Conservation (phyloP, 2,797 vertebrate genomes). For the Rhynchonycteris naso region DNA sequence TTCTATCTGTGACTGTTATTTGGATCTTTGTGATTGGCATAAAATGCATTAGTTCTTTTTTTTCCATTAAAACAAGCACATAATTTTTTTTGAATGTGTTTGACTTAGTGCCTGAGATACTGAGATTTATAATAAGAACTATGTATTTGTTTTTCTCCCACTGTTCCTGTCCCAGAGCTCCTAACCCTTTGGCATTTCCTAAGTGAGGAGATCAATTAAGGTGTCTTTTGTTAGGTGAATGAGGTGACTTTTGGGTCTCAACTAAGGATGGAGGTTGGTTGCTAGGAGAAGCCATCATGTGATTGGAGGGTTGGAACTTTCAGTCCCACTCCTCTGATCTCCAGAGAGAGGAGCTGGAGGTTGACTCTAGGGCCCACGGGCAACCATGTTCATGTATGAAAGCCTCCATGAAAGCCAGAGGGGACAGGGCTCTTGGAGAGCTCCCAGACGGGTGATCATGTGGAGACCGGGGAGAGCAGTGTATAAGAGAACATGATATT, state of each 20-base stretch:
- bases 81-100: conserved; percentile 25
- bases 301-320: neutral
- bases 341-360: neutral
- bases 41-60: neutral
- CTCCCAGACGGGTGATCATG: neutral
- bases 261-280: neutral
- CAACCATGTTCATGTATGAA: neutral
- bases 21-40: neutral
- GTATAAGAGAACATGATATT: neutral
- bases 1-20: conserved; percentile 23
- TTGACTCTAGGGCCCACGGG: neutral
- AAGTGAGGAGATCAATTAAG: neutral
- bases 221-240: neutral
- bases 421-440: neutral
- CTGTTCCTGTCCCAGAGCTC: neutral
- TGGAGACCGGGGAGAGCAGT: neutral
- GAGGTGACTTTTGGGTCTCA: neutral
- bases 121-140: neutral
- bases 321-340: neutral
- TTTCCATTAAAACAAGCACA: neutral
- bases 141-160: neutral
- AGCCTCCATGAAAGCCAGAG: neutral
- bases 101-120: neutral
- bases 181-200: neutral
- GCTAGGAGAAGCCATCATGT: neutral